Conservation (phyloP, 2,888 invertebrate species). For the Strigamia maritima region DNA sequence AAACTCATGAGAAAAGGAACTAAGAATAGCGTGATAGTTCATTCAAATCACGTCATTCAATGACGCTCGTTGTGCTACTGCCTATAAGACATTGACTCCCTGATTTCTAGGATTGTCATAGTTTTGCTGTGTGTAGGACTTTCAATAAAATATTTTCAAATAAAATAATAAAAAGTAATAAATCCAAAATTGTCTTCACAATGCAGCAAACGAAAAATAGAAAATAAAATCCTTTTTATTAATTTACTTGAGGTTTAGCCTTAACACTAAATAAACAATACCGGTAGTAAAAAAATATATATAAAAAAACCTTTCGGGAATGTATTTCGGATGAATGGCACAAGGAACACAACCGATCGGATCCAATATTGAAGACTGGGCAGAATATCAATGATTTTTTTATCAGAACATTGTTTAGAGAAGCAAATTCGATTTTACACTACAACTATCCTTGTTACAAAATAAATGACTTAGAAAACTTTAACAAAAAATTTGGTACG, state of each 20-base stretch:
- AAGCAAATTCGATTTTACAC: background rate
- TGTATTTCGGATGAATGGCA: background rate
- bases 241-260: background rate
- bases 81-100: background rate
- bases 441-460: background rate
- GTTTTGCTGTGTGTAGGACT: background rate
- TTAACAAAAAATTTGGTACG: background rate
- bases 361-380: background rate
- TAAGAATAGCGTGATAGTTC: background rate
- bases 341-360: background rate
- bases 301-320: background rate
- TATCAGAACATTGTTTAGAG: background rate
- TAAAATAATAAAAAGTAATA: background rate
- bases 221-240: background rate
- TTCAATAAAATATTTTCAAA: too few species aligned
- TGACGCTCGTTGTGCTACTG: background rate
- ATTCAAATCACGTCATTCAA: conserved; percentile 19
- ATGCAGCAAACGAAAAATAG: background rate
- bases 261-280: conserved; percentile 7
- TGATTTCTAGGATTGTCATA: background rate
- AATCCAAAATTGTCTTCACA: background rate
- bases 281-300: background rate
- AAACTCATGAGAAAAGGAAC: background rate
- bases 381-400: conserved; percentile 11
- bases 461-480: background rate